These are phyloP conservation scores for Bombus fervidus DNA, from an alignment of 1,140 invertebrate genomes.

Conservation along the genomic window DNA sequence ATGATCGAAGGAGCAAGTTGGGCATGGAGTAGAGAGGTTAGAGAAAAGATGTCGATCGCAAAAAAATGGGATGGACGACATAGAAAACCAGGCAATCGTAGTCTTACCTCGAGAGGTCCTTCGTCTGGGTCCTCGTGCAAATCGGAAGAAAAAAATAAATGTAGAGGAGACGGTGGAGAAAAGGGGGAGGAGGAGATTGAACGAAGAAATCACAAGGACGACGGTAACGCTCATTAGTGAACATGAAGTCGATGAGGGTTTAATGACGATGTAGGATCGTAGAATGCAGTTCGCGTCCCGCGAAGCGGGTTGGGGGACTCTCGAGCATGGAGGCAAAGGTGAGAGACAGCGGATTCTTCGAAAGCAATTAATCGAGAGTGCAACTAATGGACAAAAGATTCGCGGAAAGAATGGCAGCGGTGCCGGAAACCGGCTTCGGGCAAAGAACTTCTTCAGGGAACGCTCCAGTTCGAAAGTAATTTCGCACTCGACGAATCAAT, in stretches of 20 bases:
- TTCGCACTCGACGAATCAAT: not conserved
- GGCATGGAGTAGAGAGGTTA: not conserved
- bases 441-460: not conserved
- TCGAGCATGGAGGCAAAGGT: slow-evolving; percentile 23
- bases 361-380: slow-evolving; percentile 35
- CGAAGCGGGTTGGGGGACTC: not conserved
- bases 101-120: slow-evolving; percentile 52
- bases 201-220: slow-evolving; percentile 52
- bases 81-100: slow-evolving; percentile 55
- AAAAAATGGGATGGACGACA: slow-evolving; percentile 27
- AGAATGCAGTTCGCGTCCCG: slow-evolving; percentile 25
- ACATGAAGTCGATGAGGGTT: slow-evolving; percentile 60
- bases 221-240: slow-evolving; percentile 63
- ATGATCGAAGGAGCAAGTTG: slow-evolving; percentile 2
- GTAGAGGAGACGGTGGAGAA: not conserved
- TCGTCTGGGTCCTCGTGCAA: slow-evolving; percentile 39
- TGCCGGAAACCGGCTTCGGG: not conserved
- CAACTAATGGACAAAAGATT: slow-evolving; percentile 29
- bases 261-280: slow-evolving; percentile 47
- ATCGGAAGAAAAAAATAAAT: slow-evolving; percentile 31
- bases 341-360: slow-evolving; percentile 35
- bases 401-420: not conserved
- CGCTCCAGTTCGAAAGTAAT: not conserved
- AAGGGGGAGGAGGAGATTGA: slow-evolving; percentile 2
- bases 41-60: slow-evolving; percentile 10